Evolutionary conservation across 2,888 invertebrate genomes (phyloP).

Genomic region (Sinopyrophorus schimmeli): DNA sequence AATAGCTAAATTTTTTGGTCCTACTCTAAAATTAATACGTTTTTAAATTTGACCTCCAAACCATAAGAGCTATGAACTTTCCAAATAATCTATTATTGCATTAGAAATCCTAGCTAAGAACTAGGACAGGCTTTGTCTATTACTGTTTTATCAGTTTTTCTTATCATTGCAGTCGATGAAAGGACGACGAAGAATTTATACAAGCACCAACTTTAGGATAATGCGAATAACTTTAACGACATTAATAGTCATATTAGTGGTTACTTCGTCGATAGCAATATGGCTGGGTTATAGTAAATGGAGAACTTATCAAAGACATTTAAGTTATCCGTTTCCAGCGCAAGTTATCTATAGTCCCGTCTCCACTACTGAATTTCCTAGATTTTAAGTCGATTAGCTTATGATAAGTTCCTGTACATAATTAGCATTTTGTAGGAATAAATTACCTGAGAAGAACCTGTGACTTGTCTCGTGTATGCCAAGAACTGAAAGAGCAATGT

Average conservation of each 20-base stretch:
- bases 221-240: conserved; percentile 44
- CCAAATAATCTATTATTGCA: too few species aligned
- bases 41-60: too few species aligned
- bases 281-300: conserved; percentile 44
- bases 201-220: conserved; percentile 9
- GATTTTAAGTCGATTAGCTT: too few species aligned
- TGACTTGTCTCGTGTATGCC: conserved; percentile 69
- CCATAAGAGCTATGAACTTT: too few species aligned
- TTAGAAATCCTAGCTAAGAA: too few species aligned
- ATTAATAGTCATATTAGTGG: conserved; percentile 40
- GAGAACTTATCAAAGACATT: conserved; percentile 34
- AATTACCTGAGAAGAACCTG: conserved; percentile 68
- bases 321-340: conserved; percentile 44
- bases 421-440: neutral
- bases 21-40: too few species aligned
- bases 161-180: conserved; percentile 8
- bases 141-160: too few species aligned
- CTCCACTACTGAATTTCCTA: conserved; percentile 24
- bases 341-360: conserved; percentile 49
- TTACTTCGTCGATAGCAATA: conserved; percentile 39
- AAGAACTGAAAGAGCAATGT: conserved; percentile 75
- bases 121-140: too few species aligned
- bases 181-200: conserved; percentile 24
- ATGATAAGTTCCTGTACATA: neutral
- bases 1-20: too few species aligned